Evolutionary conservation across 2,113 vertebrate genomes (phyloP).

Genomic region (Balaenoptera acutorostrata): DNA sequence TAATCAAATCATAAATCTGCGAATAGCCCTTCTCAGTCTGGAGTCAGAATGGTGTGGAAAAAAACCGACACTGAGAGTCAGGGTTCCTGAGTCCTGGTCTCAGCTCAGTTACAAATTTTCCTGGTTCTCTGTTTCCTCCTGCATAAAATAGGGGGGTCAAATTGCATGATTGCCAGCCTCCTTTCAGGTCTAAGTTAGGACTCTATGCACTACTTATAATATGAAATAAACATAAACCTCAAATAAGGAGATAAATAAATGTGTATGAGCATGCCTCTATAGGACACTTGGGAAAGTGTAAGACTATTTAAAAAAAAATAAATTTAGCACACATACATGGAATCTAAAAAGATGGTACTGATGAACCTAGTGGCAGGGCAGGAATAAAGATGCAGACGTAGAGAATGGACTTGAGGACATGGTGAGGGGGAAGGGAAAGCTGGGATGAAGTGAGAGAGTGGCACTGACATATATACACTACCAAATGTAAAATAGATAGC

Average conservation of each 20-base stretch:
- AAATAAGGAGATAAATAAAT: background rate
- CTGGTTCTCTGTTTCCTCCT: background rate
- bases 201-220: background rate
- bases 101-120: background rate
- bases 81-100: too few relatives aligned
- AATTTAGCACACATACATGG: too few relatives aligned
- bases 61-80: accelerated
- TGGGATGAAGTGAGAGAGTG: too few relatives aligned
- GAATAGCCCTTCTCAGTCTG: background rate
- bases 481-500: too few relatives aligned
- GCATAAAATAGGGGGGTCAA: background rate
- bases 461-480: too few relatives aligned
- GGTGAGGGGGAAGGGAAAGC: too few relatives aligned
- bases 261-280: background rate
- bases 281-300: background rate
- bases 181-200: background rate
- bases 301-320: background rate
- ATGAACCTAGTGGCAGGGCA: too few relatives aligned
- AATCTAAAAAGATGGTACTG: too few relatives aligned
- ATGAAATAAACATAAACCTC: background rate
- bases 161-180: background rate
- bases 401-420: too few relatives aligned
- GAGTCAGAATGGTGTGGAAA: background rate
- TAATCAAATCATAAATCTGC: background rate
- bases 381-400: too few relatives aligned